Conservation (phyloP, 35 echinoderm and acorn worm species). For the Lytechinus pictus region DNA sequence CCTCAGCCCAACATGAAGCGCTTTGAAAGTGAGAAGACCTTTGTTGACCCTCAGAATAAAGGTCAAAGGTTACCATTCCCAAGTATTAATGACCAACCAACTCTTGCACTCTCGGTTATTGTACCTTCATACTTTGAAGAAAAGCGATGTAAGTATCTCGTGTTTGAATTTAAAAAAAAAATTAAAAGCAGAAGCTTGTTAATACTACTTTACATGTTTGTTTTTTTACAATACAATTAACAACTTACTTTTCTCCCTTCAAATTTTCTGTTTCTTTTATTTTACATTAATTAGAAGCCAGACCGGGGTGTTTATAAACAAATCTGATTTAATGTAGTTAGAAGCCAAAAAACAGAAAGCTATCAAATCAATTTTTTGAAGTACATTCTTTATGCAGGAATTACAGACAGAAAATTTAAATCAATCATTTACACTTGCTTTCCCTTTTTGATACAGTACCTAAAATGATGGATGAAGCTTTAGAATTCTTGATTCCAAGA, state of each 20-base stretch:
- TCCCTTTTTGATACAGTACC: conserved; percentile 68
- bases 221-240: too few species aligned
- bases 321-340: too few species aligned
- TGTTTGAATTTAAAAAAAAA: too few species aligned
- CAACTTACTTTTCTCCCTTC: too few species aligned
- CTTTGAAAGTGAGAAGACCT: conserved; percentile 91
- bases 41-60: conserved; percentile 74
- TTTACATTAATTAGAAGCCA: too few species aligned
- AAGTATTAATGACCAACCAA: conserved; percentile 75
- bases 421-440: not conserved
- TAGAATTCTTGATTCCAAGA: conserved; percentile 74
- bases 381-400: not conserved
- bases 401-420: not conserved
- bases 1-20: conserved; percentile 69
- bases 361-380: too few species aligned
- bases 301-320: too few species aligned
- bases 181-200: too few species aligned
- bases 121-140: conserved; percentile 99
- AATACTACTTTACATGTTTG: too few species aligned
- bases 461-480: conserved; percentile 91
- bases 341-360: too few species aligned
- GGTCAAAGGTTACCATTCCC: conserved; percentile 73
- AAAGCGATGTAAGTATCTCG: conserved; percentile 81
- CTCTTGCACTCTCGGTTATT: conserved; percentile 85
- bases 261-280: too few species aligned